phyloP scores from a whole-genome alignment of 2,113 vertebrate genomes.

The Takifugu bimaculatus region DNA sequence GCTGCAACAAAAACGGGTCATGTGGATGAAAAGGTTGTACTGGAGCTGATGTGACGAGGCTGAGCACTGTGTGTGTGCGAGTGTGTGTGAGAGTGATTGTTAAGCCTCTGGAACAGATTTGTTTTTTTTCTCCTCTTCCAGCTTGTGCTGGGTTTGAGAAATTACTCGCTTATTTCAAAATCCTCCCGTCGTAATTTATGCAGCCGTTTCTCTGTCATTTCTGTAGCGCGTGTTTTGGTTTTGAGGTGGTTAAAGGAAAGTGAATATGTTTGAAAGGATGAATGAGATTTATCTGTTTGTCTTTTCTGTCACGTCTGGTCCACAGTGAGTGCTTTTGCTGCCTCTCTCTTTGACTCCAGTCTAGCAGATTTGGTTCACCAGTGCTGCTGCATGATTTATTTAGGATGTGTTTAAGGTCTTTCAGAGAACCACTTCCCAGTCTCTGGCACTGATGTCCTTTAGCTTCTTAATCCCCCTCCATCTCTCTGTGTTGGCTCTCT shows the following conservation, averaged over 20 bases:
- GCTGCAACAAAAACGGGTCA: constrained; percentile 38
- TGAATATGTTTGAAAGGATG: background rate
- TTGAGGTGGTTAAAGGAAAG: background rate
- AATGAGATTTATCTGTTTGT: background rate
- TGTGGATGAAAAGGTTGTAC: constrained; percentile 21
- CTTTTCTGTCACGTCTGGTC: constrained; percentile 24
- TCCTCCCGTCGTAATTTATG: constrained; percentile 19
- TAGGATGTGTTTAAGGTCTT: constrained; percentile 55
- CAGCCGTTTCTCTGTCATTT: background rate
- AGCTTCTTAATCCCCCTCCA: constrained; percentile 51
- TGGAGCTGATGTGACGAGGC: constrained; percentile 1
- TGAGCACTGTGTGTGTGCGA: constrained; percentile 9
- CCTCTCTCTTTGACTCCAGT: constrained; percentile 32
- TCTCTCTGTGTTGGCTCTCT: constrained; percentile 11
- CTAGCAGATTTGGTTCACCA: constrained; percentile 51
- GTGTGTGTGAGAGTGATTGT: background rate
- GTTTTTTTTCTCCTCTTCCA: background rate
- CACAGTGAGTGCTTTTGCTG: constrained; percentile 29
- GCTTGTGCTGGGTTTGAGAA: background rate
- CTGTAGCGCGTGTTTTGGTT: background rate
- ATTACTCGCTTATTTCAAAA: constrained; percentile 6
- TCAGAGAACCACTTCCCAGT: constrained; percentile 40
- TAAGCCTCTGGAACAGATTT: background rate
- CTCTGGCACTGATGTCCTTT: constrained; percentile 38
- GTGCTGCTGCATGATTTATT: constrained; percentile 67